Base-by-base conservation (phyloP, 1,140 invertebrate genomes). In the Coenobita brevimanus region DNA sequence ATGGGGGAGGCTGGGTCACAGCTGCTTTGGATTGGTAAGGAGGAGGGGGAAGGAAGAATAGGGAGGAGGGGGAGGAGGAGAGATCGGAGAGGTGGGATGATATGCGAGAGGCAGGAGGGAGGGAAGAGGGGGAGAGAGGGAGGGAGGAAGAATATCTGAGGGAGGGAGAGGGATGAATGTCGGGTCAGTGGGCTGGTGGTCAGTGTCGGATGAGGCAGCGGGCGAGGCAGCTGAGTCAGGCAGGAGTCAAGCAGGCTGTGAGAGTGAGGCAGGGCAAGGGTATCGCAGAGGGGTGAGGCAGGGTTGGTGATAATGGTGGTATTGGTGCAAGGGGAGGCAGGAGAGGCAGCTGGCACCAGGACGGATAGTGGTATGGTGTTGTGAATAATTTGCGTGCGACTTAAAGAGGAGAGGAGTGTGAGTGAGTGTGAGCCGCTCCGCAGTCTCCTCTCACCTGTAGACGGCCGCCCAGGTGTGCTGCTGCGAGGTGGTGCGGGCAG, bases 361-460 rank as follows among this genome's bases (percentile, higher is more conserved):
- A 6, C 6, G 46, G 46, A 50, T 50, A 50, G 46, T 50, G 46
- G 46, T 50, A 8, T 50, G 6, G 80, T 50, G 30, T 41, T 41
- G 41, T 82, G 64, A 71, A 82, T 82, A 71, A 82, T 82, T 71
- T 50, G 62, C 24, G 41, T 41, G 33, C n/a, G 50, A 82, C 64
- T 82, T 82, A 82, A 82, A 82, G 80, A 71, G 33, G 46, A 24
- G 67, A 67, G 62, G 38, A 46, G 62, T 69, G 60, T 69, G 27
- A 69, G 73, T 24, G 73, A 3, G 33, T 24, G 10, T 24, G 73
- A n/a, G 41, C 38, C 38, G 73, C 73, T 24, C 33, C 46, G 73
- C 38, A 50, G 46, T 8, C 46, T 17, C 17, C 6, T 6, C 46
- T 50, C 46, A 50, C 46, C 46, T 50, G 46, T 50, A 50, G 46